phyloP scores from a whole-genome alignment of 2,113 vertebrate species.

The Heptranchias perlo region DNA sequence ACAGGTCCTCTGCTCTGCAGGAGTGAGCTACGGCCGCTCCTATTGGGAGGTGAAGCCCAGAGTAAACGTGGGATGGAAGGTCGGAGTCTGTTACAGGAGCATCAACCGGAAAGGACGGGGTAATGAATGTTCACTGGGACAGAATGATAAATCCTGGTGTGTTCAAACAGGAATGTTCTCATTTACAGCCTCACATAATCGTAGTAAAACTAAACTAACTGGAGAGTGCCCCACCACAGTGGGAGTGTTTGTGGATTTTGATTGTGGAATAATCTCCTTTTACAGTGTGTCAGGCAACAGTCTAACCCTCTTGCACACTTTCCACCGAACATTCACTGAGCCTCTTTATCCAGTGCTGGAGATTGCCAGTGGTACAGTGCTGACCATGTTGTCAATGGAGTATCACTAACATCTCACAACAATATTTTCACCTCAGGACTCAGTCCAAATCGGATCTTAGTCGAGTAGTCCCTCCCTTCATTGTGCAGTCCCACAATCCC shows the following conservation, averaged over 20 bases:
- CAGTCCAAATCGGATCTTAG: background rate
- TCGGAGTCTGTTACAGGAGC: background rate
- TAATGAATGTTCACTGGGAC: background rate
- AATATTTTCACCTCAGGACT: background rate
- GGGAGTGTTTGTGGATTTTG: background rate
- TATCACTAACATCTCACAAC: background rate
- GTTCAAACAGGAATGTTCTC: background rate
- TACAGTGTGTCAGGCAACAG: background rate
- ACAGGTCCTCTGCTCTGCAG: background rate
- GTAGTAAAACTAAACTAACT: background rate
- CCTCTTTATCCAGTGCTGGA: background rate
- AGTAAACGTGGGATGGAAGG: background rate
- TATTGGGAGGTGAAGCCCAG: background rate
- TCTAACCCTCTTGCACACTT: background rate
- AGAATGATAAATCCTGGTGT: background rate
- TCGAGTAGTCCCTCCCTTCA: background rate
- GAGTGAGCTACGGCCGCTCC: background rate
- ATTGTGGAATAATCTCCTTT: background rate
- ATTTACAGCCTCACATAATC: background rate
- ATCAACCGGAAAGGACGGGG: background rate
- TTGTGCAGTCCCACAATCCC: background rate
- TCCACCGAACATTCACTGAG: background rate
- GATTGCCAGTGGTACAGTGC: background rate
- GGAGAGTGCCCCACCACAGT: background rate
- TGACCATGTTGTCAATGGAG: background rate